phyloP scores from a whole-genome alignment of 2,113 vertebrate species.

The Melanocharis versteri region DNA sequence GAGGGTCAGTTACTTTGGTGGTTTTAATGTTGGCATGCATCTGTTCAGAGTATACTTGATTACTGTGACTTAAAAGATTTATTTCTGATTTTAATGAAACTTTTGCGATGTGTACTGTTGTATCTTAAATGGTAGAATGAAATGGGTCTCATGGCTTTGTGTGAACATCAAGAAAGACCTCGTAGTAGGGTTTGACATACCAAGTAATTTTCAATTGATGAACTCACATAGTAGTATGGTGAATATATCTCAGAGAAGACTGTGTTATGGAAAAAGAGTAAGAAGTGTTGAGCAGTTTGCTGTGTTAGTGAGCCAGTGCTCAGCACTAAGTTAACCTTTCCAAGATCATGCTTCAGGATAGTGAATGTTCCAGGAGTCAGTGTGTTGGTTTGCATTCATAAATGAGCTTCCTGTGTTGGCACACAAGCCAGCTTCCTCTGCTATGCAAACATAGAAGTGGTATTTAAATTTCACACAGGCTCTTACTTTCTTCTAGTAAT shows the following conservation, averaged over 20 bases:
- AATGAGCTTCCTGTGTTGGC: background rate
- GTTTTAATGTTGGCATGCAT: background rate
- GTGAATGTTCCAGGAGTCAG: background rate
- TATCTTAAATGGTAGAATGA: background rate
- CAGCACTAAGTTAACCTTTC: background rate
- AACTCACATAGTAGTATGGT: fast-evolving
- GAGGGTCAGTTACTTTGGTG: background rate
- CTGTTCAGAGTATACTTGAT: background rate
- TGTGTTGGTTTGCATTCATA: background rate
- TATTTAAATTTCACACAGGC: background rate
- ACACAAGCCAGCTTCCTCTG: background rate
- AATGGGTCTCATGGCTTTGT: background rate
- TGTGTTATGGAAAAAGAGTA: background rate
- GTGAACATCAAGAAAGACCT: background rate
- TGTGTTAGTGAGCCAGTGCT: background rate
- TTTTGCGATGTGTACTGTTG: fast-evolving
- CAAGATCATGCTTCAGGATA: background rate
- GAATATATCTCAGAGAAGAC: background rate
- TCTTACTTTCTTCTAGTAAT: background rate
- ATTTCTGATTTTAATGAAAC: background rate
- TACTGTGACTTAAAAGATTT: background rate
- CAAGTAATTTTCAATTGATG: background rate
- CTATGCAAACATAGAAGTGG: background rate
- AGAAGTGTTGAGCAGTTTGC: background rate
- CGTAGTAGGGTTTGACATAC: background rate